Conservation (phyloP, 2,113 vertebrate genomes). For the Rissa tridactyla region DNA sequence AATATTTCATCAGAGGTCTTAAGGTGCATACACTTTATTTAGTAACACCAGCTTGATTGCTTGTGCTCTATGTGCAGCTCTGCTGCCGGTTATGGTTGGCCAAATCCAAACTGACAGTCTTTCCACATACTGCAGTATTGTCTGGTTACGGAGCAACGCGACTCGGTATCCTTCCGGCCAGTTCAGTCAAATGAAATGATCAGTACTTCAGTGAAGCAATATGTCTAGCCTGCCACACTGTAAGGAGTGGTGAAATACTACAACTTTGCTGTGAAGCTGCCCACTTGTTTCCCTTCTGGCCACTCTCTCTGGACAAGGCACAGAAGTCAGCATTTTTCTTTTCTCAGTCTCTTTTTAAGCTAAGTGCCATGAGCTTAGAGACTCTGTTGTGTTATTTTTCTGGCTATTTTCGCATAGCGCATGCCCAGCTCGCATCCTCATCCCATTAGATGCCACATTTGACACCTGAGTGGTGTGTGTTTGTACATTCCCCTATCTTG, state of each 20-base stretch:
- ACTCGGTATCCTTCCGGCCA: background rate
- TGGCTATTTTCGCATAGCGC: background rate
- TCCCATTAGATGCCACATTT: fast-evolving
- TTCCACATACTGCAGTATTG: background rate
- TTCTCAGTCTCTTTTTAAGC: background rate
- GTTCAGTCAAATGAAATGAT: background rate
- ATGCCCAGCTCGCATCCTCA: background rate
- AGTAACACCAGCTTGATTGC: background rate
- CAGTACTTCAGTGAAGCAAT: background rate
- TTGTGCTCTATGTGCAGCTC: background rate
- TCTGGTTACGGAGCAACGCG: background rate
- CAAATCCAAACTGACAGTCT: background rate
- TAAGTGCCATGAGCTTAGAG: background rate
- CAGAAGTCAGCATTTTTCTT: background rate
- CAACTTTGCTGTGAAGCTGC: background rate
- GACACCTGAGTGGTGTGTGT: background rate
- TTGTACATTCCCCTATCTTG: background rate
- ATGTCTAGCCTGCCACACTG: background rate
- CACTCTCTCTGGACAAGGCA: background rate
- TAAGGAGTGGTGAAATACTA: background rate
- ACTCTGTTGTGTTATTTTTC: background rate
- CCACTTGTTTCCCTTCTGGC: background rate
- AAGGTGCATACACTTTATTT: background rate
- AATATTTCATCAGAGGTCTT: background rate
- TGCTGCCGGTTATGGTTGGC: background rate